Evolutionary conservation across 1,140 invertebrate genomes (phyloP), one percentile per base, ranked within the genome.

Genomic region (Zaprionus capensis): DNA sequence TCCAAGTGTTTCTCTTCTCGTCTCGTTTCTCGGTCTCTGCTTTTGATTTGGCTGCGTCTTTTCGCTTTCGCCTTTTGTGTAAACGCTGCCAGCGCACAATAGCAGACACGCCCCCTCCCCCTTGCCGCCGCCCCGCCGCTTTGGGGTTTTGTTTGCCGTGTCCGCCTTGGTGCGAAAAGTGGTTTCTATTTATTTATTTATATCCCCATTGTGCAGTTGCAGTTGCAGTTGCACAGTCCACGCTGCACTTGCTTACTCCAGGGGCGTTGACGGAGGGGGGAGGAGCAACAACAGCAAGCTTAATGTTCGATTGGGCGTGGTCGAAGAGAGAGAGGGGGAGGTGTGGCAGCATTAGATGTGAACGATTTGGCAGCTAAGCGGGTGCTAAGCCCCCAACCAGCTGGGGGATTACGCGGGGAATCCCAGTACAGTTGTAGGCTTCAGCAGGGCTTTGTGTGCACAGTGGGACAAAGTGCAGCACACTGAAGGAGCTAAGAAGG

Each of bases 181-280:
- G 83, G 80, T 86, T 86, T 86, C 80, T 82, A 77, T 86, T 86
- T 87, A 86, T 86, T 86, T 86, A 86, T 86, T 86, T 86, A 86
- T 86, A 83, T 69, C 63, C 62, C 69, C 82, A 82, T 86, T 82
- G 80, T 82, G 71, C 76, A 75, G 70, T 49, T 79, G 62, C 76
- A 76, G 34, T 74, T 68, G 61, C 20, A 59, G 28, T 69, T 26
- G 22, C 38, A 41, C 20, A 49, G 44, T 49, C n/a, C 17, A 57
- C 57, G 34, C 15, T 69, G 66, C 67, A 69, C 34, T 61, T 36
- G 41, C 41, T 44, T n/a, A 46, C 41, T 11, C 1, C n/a, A 17
- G n/a, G 41, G n/a, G 41, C 14, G n/a, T 7, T 11, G 36, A n/a
- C 0, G n/a, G 41, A 11, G 1, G 41, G 65, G 38, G 36, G 7